Evolutionary conservation across 2,797 vertebrate genomes (phyloP).

Genomic region (Alcedo atthis): DNA sequence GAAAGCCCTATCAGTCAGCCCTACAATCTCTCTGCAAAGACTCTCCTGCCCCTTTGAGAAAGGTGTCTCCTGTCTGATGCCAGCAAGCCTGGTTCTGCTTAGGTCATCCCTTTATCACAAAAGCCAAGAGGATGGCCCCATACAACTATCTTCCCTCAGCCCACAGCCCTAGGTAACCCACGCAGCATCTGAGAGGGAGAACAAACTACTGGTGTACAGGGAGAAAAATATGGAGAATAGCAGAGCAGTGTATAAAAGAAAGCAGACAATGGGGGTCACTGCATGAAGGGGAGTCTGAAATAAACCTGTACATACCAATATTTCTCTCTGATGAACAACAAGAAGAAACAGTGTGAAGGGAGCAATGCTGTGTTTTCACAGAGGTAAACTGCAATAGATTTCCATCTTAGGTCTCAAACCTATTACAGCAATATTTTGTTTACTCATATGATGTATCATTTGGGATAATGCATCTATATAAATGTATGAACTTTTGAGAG

Average conservation of each 20-base stretch:
- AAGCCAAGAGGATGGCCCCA: background rate
- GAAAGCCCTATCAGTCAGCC: too few species aligned
- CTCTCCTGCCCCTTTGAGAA: too few species aligned
- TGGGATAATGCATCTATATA: background rate
- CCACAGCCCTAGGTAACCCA: background rate
- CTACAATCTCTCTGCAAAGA: too few species aligned
- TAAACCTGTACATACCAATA: background rate
- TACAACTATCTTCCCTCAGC: background rate
- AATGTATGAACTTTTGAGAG: background rate
- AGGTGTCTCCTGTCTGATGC: too few species aligned
- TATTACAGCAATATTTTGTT: background rate
- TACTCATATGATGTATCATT: background rate
- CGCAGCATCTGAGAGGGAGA: background rate
- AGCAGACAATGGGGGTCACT: background rate
- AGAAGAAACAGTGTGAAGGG: background rate
- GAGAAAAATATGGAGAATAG: background rate
- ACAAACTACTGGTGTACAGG: background rate
- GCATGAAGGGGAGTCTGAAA: background rate
- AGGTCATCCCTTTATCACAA: too few species aligned
- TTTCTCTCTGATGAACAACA: background rate
- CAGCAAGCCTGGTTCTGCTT: too few species aligned
- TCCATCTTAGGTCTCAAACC: background rate
- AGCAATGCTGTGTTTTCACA: background rate
- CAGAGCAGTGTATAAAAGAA: background rate
- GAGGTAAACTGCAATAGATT: background rate